Evolutionary conservation across 2,888 invertebrate species (phyloP), one percentile per base, ranked within the genome.

Genomic region (Eristalis tenax): DNA sequence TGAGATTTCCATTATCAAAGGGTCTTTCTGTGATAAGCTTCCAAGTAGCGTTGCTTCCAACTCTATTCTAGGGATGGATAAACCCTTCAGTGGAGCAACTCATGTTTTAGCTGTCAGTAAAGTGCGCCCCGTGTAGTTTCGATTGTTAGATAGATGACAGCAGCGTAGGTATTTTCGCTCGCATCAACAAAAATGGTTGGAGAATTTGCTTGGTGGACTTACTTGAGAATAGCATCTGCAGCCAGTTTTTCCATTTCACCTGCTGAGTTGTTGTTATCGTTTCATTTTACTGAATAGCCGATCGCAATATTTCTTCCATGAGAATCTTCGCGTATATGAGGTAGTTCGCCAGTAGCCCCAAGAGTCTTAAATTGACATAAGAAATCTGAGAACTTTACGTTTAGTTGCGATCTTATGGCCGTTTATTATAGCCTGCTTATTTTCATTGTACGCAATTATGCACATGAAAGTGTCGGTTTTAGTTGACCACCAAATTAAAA

Each of bases 351-450:
- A 91, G 63, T 4, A 90, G 74, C 8, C 90, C 91, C 0, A 91
- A 64, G 0, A 91, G 69, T 89, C n/a, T n/a, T n/a, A n/a, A 2
- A 91, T 65, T 1, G 90, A 90, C 91, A 89, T 91, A 8, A 89
- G 88, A 0, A 87, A 43, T 2, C 89, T 71, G 6, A 90, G 71
- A 22, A 86, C 64, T 59, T 89, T 79, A 38, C 89, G 57, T 61
- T 89, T 90, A 26, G 89, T 90, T 1, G 89, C 89, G 40, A 61
- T 71, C 28, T 61, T 66, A 8, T 66, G 18, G 2, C 86, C 85
- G 3, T 5, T 70, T 13, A 83, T 11, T 1, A 89, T 57, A 4
- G 85, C 74, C 2, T 11, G 38, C 4, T 69, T 38, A 13, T 83
- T 18, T 26, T 28, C 76, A 26, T 18, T 35, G 57, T 50, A 43